These are phyloP conservation scores for Centruroides sculpturatus DNA, from an alignment of 1,140 invertebrate genomes.

Conservation along the genomic window DNA sequence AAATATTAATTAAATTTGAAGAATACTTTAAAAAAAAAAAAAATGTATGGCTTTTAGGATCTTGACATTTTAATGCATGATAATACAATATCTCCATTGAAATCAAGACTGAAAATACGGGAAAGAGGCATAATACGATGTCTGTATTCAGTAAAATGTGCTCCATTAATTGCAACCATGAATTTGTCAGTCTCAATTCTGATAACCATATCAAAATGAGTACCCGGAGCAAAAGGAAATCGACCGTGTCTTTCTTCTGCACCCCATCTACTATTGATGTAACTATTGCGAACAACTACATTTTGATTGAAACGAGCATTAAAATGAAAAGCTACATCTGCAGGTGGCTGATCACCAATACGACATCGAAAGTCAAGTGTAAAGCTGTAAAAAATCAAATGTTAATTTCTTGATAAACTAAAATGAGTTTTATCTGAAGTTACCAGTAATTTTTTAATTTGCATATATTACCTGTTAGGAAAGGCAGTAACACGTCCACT, in stretches of 20 bases:
- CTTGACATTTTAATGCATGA: neutral
- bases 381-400: no score
- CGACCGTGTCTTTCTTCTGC: neutral
- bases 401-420: no score
- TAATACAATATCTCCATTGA: conserved; percentile 53
- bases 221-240: conserved; percentile 46
- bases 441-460: no score
- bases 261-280: neutral
- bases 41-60: no score
- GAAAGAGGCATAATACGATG: conserved; percentile 47
- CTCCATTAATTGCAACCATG: conserved; percentile 60
- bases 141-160: conserved; percentile 53
- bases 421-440: no score
- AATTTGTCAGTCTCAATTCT: conserved; percentile 45
- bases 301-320: conserved; percentile 2
- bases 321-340: conserved; percentile 2
- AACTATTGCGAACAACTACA: conserved; percentile 5
- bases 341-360: no score
- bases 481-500: no score
- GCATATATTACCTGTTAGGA: no score
- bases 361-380: no score
- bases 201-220: conserved; percentile 54
- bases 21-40: no score
- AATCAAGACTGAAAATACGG: conserved; percentile 43
- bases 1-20: no score